Base-by-base conservation (phyloP, 2,113 vertebrate species). In the Heliornis fulica region DNA sequence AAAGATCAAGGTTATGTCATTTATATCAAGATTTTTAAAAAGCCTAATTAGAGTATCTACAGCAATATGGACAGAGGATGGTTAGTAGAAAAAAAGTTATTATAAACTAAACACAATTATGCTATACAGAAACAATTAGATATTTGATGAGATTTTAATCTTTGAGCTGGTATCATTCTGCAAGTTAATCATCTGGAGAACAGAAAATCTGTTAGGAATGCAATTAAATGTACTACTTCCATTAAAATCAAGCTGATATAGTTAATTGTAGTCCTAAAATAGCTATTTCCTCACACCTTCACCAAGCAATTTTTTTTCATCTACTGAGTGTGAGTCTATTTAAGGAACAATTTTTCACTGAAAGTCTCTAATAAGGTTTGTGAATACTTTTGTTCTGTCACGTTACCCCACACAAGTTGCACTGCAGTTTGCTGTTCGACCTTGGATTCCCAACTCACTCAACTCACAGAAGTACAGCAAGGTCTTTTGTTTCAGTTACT, bases 401-500 rank as follows among this genome's bases (percentile, higher is more conserved):
- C 6, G 5, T 86, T 94, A 91, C 66, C 50, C 93, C 7, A 34
- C 4, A 7, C 38, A 83, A 97, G 86, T 96, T 97, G 87, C 40
- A n/a, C 75, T 81, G 96, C 97, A 92, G 76, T 88, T 97, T 92
- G 63, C 77, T 89, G n/a, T 90, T 96, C 64, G 95, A 98, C 98
- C 98, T 98, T 98, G 98, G 97, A 89, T 94, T 89, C 93, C 51
- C 74, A 60, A 91, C 89, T 96, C 66, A 36, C 57, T 84, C 56
- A 5, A 36, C 57, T 84, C 56, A 5, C 28, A 70, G 61, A 94
- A 83, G 81, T 91, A 83, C 83, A 69, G 78, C 28, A 66, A 97
- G 83, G 77, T 92, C 90, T 97, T 96, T 94, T 94, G 87, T 95
- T 97, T 94, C 94, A 81, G 81, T 91, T 97, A 88, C 90, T 91